phyloP scores from a whole-genome alignment of 2,113 vertebrate genomes.

The Pteruthius melanotis region DNA sequence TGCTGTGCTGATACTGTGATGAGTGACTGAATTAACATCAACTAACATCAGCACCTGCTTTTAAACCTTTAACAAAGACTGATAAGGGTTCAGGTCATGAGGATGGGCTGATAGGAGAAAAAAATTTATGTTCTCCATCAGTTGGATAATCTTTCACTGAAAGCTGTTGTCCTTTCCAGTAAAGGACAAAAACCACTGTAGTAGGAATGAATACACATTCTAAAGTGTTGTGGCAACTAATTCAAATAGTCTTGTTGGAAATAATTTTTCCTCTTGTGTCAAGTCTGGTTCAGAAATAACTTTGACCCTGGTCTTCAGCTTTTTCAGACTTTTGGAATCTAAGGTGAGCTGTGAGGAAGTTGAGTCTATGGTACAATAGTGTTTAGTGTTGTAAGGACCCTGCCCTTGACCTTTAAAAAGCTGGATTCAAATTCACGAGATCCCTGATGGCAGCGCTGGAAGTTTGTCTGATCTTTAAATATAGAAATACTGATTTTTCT shows the following conservation, averaged over 20 bases:
- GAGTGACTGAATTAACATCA: background rate
- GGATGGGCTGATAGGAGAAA: background rate
- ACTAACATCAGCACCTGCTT: background rate
- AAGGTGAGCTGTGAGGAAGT: background rate
- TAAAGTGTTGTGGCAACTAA: background rate
- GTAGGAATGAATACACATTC: background rate
- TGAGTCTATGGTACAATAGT: background rate
- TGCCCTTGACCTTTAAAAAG: background rate
- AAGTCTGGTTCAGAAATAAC: background rate
- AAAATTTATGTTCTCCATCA: background rate
- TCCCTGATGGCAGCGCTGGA: fast-evolving
- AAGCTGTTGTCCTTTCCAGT: background rate
- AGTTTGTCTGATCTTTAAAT: background rate
- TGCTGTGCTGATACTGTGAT: background rate
- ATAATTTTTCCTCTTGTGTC: background rate
- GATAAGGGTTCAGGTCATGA: background rate
- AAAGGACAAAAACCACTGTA: background rate
- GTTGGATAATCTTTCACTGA: background rate
- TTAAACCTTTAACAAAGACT: background rate
- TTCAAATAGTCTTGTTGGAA: background rate
- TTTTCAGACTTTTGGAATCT: background rate
- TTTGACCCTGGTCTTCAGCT: background rate
- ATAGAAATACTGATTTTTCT: background rate
- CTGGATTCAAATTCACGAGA: background rate
- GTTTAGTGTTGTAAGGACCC: background rate